Evolutionary conservation across 2,797 vertebrate genomes (phyloP).

Genomic region (Malacoraja senta): DNA sequence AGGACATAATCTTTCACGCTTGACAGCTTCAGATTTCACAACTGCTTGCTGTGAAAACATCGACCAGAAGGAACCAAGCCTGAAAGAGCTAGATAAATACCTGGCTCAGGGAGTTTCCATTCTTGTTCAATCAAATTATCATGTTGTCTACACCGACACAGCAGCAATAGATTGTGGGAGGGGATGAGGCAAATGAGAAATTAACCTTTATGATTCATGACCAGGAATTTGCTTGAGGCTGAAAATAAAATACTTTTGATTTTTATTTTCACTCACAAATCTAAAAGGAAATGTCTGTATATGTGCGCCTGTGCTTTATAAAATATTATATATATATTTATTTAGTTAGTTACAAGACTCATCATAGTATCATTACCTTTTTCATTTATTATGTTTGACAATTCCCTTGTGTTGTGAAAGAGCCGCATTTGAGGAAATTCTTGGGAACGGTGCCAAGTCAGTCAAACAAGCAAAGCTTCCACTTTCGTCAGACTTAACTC

Average conservation of each 20-base stretch:
- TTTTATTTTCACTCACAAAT: neutral
- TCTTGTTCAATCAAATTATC: conserved; percentile 44
- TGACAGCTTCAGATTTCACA: conserved; percentile 47
- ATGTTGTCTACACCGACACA: conserved; percentile 36
- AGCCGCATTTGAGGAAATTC: conserved; percentile 59
- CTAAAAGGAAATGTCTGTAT: neutral
- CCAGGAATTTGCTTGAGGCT: neutral
- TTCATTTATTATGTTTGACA: conserved; percentile 47
- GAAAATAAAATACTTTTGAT: neutral
- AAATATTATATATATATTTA: conserved; percentile 18
- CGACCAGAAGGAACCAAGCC: conserved; percentile 20
- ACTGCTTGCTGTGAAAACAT: conserved; percentile 41
- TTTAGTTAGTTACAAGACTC: conserved; percentile 14
- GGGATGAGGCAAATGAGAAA: conserved; percentile 6
- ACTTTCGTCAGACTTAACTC: conserved; percentile 56
- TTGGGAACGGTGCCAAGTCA: conserved; percentile 65
- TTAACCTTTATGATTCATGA: neutral
- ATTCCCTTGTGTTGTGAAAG: conserved; percentile 51
- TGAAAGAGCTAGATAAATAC: conserved; percentile 43
- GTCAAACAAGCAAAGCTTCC: conserved; percentile 61
- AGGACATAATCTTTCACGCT: conserved; percentile 50
- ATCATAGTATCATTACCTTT: conserved; percentile 32
- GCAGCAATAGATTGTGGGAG: neutral
- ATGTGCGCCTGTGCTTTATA: neutral
- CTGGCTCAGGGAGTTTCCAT: conserved; percentile 42